phyloP scores from a whole-genome alignment of 1,140 invertebrate species.

The Zaprionus ornatus region DNA sequence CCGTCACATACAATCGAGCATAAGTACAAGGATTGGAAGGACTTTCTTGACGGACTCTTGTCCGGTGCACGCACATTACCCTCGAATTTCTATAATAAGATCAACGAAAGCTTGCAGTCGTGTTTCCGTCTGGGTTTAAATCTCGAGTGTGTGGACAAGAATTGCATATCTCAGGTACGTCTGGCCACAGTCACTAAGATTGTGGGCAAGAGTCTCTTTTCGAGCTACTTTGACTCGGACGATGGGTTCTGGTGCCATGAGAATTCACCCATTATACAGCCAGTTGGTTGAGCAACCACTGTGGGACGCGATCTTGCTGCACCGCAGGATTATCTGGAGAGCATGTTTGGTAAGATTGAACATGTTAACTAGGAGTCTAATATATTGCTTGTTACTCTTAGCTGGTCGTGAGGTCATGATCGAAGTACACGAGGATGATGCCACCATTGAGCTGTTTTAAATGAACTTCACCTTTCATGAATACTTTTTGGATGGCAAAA shows the following conservation, averaged over 20 bases:
- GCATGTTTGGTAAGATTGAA: constrained; percentile 84
- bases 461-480: constrained; percentile 84
- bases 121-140: constrained; percentile 92
- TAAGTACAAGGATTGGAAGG: constrained; percentile 98
- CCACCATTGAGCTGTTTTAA: constrained; percentile 90
- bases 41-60: constrained; percentile 94
- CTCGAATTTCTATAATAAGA: constrained; percentile 95
- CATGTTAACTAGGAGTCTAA: background rate
- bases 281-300: constrained; percentile 96
- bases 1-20: constrained; percentile 95
- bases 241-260: constrained; percentile 98
- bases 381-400: constrained; percentile 14
- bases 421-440: constrained; percentile 87
- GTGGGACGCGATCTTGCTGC: constrained; percentile 94
- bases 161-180: constrained; percentile 96
- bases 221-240: constrained; percentile 95
- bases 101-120: constrained; percentile 92
- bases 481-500: constrained; percentile 79
- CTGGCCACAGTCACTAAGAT: constrained; percentile 95
- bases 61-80: constrained; percentile 97
- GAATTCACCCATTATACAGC: constrained; percentile 96
- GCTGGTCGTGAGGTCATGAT: constrained; percentile 83
- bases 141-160: constrained; percentile 98
- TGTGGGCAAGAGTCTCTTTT: constrained; percentile 94
- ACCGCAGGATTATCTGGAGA: constrained; percentile 89